A percentile compares a stretch with the other conserved stretches of the same genome.
Evolutionary conservation across 1,140 invertebrate genomes (phyloP).

Genomic region (Orius laevigatus): DNA sequence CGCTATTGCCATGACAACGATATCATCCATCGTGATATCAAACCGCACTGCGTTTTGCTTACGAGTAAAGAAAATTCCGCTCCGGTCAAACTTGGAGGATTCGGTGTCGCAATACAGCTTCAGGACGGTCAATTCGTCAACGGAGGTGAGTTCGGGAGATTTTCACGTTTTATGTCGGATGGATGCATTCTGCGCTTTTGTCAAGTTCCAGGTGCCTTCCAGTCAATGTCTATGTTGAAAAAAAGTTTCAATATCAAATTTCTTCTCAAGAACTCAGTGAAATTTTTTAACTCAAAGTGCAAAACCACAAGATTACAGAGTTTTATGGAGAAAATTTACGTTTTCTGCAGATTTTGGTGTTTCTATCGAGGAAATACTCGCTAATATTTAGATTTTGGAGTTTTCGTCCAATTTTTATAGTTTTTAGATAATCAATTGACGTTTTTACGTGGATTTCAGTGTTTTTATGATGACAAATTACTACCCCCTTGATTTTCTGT

Average conservation of each 20-base stretch:
- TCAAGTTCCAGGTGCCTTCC: not conserved
- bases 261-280: not conserved
- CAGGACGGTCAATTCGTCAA: constrained; percentile 56
- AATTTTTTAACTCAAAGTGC: too few species aligned
- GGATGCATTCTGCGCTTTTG: not conserved
- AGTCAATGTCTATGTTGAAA: too few species aligned
- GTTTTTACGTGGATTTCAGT: too few species aligned
- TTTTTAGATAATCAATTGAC: too few species aligned
- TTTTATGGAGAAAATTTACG: too few species aligned
- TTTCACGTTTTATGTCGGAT: not conserved
- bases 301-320: too few species aligned
- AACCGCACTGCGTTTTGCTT: constrained; percentile 86
- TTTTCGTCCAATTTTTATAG: too few species aligned
- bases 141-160: constrained; percentile 37
- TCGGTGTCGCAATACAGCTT: constrained; percentile 87
- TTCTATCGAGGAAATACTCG: too few species aligned
- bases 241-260: constrained; percentile 2
- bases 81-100: constrained; percentile 94
- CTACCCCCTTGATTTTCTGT: too few species aligned
- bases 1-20: constrained; percentile 95
- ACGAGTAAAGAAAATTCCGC: constrained; percentile 94
- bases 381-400: too few species aligned
- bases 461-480: too few species aligned
- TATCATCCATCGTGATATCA: constrained; percentile 89
- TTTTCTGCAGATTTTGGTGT: too few species aligned